Conservation (phyloP, 35 echinoderm and acorn worm genomes). For the Nesometra sesokonis region DNA sequence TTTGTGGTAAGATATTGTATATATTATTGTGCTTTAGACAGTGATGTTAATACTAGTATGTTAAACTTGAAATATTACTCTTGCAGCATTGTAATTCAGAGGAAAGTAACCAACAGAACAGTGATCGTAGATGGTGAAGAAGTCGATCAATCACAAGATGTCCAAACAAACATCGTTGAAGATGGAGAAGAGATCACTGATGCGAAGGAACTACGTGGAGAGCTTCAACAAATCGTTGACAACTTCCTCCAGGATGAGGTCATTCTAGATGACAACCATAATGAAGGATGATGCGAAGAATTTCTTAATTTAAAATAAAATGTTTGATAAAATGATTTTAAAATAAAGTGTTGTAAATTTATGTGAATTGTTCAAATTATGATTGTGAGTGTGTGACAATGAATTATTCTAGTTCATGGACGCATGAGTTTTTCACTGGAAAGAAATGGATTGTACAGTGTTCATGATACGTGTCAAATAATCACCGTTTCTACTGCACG, state of each 20-base stretch:
- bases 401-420: neutral
- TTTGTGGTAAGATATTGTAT: no score
- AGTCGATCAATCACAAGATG: conserved; percentile 54
- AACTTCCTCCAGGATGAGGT: conserved; percentile 57
- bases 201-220: conserved; percentile 60
- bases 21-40: no score
- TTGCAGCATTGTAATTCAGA: conserved; percentile 86
- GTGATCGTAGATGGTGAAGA: conserved; percentile 79
- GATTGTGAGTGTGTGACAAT: neutral
- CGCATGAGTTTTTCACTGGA: neutral
- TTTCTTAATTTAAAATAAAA: neutral
- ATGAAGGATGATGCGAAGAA: neutral
- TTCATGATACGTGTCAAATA: neutral
- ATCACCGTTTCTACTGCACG: neutral
- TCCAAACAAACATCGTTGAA: conserved; percentile 83
- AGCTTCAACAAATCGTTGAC: conserved; percentile 87
- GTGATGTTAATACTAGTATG: no score
- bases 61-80: neutral
- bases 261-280: conserved; percentile 13
- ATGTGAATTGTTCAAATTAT: neutral
- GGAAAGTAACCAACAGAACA: conserved; percentile 71
- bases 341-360: neutral
- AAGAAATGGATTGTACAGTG: neutral
- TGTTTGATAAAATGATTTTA: neutral
- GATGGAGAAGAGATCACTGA: conserved; percentile 71